Percentiles rank a stretch among this genome's conserved stretches.
phyloP scores from a whole-genome alignment of 2,113 vertebrate genomes.

The Anolis sagrei region DNA sequence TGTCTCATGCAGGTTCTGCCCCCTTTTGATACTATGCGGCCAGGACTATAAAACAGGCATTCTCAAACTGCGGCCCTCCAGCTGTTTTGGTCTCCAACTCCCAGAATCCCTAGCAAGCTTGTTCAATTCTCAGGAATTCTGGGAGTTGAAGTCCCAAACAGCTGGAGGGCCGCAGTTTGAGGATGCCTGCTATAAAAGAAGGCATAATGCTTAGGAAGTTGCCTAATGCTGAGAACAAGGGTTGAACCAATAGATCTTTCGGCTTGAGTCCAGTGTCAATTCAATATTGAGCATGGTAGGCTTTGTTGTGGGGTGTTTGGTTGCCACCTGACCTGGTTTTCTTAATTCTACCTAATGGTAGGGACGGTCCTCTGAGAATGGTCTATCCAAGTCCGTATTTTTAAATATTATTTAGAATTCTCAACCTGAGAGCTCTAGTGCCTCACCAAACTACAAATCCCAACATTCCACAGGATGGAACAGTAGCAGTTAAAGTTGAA shows the following conservation, averaged over 20 bases:
- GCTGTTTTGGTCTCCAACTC: too few relatives aligned
- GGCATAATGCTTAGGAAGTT: not conserved
- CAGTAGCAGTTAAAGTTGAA: too few relatives aligned
- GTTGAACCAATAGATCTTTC: not conserved
- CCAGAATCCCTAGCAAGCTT: too few relatives aligned
- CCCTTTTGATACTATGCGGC: not conserved
- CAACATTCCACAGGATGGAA: too few relatives aligned
- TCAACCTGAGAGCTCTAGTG: too few relatives aligned
- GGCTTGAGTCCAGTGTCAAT: not conserved
- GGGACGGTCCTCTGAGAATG: not conserved
- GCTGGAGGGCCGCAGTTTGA: too few relatives aligned
- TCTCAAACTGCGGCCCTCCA: too few relatives aligned
- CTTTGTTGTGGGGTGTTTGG: not conserved
- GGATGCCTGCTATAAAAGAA: not conserved
- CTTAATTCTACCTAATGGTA: not conserved
- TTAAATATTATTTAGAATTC: not conserved
- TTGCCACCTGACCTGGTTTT: not conserved
- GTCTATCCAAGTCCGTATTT: not conserved
- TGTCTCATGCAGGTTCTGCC: too few relatives aligned
- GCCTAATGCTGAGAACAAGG: not conserved
- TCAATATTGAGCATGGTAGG: not conserved
- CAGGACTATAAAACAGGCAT: too few relatives aligned
- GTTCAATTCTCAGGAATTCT: too few relatives aligned
- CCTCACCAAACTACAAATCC: too few relatives aligned
- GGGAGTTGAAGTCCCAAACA: too few relatives aligned